Evolutionary conservation across 35 echinoderm and acorn worm species (phyloP), one percentile per base, ranked within the genome.

Genomic region (Diadema setosum): DNA sequence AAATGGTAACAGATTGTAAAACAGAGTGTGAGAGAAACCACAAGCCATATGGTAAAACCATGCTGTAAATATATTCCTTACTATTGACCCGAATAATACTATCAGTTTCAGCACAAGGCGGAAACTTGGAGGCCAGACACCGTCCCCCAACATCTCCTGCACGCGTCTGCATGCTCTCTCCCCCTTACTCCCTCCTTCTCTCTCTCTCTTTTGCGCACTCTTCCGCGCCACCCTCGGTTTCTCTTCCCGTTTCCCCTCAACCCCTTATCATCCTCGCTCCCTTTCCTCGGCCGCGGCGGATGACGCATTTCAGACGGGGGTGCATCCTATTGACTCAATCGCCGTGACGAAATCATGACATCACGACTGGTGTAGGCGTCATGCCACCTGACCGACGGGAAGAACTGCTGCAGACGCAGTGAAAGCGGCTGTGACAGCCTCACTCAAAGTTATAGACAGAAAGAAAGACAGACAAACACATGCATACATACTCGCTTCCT

Each of bases 281-380:
- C 17, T 50, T 23, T 26, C 5, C 0, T 23, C 30, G 4, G 4
- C 30, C 16, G 26, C 30, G 73, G 35, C 29, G 29, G 40, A 44
- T 78, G 73, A 78, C 73, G 73, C 44, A 41, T 41, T 78, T 78
- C 35, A 78, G 40, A 21, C 21, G 29, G 44, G 40, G 44, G 37
- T 41, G 73, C 73, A 78, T 41, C 73, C n/a, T 41, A 78, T 78
- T 78, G 73, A 78, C 73, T 78, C 73, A 21, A n/a, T 78, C 34
- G 36, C 35, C 73, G 73, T 78, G 73, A 78, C 73, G 73, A 78
- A 39, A 78, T 44, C 35, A 78, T 78, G 33, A 44, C 73, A 78
- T 78, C 73, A 78, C 73, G 16, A 36, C 40, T 9, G 73, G 17
- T 52, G 73, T 42, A 78, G 40, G 73, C 73, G 40, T 78, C 73